Evolutionary conservation across 2,797 vertebrate species (phyloP).

Genomic region (Coracias cyanogaster): DNA sequence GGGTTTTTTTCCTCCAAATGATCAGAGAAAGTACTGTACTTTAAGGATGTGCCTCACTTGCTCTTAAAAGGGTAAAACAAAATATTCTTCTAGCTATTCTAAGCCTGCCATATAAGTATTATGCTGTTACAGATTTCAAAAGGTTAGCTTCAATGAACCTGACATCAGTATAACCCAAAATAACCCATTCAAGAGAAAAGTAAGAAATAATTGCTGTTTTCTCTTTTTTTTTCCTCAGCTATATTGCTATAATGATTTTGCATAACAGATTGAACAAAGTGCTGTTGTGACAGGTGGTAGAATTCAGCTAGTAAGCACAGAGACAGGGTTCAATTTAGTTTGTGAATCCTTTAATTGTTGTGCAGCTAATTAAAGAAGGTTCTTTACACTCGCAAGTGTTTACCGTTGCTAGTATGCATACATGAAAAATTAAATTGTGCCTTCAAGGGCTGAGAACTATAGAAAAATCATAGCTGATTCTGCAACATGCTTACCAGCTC

Average conservation of each 20-base stretch:
- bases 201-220: slow-evolving; percentile 99
- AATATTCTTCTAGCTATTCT: slow-evolving; percentile 70
- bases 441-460: slow-evolving; percentile 90
- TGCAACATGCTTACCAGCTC: slow-evolving; percentile 89
- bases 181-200: slow-evolving; percentile 96
- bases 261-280: slow-evolving; percentile 97
- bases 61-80: slow-evolving; percentile 74
- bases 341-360: slow-evolving; percentile 99
- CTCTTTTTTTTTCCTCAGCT: slow-evolving; percentile 88
- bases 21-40: slow-evolving; percentile 69
- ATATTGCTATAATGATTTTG: slow-evolving; percentile 96
- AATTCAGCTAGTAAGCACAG: slow-evolving; percentile 96
- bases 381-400: slow-evolving; percentile 94
- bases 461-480: slow-evolving; percentile 89
- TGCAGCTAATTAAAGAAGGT: slow-evolving; percentile 98
- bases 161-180: slow-evolving; percentile 97
- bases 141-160: slow-evolving; percentile 91
- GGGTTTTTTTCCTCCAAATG: slow-evolving; percentile 13
- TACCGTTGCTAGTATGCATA: slow-evolving; percentile 91
- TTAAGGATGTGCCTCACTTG: slow-evolving; percentile 51
- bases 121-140: slow-evolving; percentile 85
- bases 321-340: slow-evolving; percentile 99
- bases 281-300: slow-evolving; percentile 99
- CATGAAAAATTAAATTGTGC: slow-evolving; percentile 91
- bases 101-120: slow-evolving; percentile 80